A percentile compares a stretch with the other conserved stretches of the same genome.
These are phyloP conservation scores for Lottia scabra DNA, from an alignment of 2,888 invertebrate species.

Conservation along the genomic window DNA sequence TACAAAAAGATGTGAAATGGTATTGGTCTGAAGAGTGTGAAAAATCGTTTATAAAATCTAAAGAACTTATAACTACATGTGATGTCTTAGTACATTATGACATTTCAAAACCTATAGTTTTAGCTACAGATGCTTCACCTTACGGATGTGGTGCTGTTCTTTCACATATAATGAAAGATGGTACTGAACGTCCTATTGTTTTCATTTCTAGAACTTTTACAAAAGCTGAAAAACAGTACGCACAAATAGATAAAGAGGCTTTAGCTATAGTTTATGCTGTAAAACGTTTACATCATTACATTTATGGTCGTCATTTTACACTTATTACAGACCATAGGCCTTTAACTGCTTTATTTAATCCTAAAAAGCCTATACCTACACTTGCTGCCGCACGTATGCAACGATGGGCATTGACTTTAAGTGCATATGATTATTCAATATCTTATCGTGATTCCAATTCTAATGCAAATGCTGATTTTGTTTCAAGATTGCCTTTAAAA, in stretches of 20 bases:
- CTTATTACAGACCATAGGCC: conserved; percentile 68
- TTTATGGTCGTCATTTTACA: conserved; percentile 34
- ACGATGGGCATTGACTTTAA: conserved; percentile 48
- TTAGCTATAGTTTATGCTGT: conserved; percentile 32
- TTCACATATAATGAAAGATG: conserved; percentile 48
- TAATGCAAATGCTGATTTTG: conserved; percentile 58
- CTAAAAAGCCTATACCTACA: conserved; percentile 46
- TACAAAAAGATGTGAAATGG: conserved; percentile 36
- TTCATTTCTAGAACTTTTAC: conserved; percentile 11
- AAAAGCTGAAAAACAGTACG: conserved; percentile 27
- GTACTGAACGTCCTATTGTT: conserved; percentile 18
- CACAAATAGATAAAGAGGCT: conserved; percentile 33
- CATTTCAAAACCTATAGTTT: conserved; percentile 41
- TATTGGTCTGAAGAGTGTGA: conserved; percentile 18
- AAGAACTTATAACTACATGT: conserved; percentile 32
- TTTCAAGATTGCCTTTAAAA: conserved; percentile 45
- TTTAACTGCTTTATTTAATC: conserved; percentile 60
- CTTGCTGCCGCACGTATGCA: conserved; percentile 52
- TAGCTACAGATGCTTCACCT: conserved; percentile 65
- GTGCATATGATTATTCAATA: conserved; percentile 60
- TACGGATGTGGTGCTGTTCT: conserved; percentile 39
- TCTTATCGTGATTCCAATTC: conserved; percentile 45
- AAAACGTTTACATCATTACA: conserved; percentile 37
- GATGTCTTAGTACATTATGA: conserved; percentile 48
- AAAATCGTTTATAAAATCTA: conserved; percentile 32